phyloP scores from a whole-genome alignment of 2,797 vertebrate species.

The Catostomus latipinnis region DNA sequence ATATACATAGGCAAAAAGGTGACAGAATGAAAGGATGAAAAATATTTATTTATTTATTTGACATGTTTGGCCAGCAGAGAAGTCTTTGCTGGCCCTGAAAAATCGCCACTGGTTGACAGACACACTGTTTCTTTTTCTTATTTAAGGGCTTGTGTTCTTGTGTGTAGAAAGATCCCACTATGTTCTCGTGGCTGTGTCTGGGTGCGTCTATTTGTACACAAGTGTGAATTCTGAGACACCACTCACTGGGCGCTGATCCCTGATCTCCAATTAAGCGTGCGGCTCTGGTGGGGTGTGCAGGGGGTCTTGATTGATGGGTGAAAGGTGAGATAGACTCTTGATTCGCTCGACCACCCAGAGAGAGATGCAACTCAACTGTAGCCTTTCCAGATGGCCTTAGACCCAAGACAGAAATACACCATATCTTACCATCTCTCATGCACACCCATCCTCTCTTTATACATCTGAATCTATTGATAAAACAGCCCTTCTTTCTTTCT shows the following conservation, averaged over 20 bases:
- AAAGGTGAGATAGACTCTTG: conserved; percentile 86
- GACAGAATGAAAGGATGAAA: too few relatives aligned
- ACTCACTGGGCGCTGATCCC: conserved; percentile 69
- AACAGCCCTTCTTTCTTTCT: not conserved
- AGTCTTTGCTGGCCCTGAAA: too few relatives aligned
- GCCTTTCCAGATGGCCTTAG: conserved; percentile 66
- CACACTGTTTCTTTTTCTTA: too few relatives aligned
- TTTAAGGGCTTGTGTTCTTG: conserved; percentile 17
- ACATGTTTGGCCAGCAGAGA: too few relatives aligned
- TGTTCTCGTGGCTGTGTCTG: conserved; percentile 36
- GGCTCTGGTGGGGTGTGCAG: conserved; percentile 73
- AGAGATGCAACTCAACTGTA: conserved; percentile 81
- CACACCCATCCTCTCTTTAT: conserved; percentile 39
- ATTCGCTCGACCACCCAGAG: conserved; percentile 81
- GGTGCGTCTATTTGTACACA: conserved; percentile 47
- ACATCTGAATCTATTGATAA: not conserved
- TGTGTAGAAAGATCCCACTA: not conserved
- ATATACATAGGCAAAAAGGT: too few relatives aligned
- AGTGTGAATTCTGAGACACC: conserved; percentile 60
- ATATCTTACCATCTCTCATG: conserved; percentile 54
- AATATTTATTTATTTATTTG: too few relatives aligned
- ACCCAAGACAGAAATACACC: conserved; percentile 69
- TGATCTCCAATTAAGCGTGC: conserved; percentile 77
- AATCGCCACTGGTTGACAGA: too few relatives aligned
- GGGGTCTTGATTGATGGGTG: conserved; percentile 78